phyloP scores from a whole-genome alignment of 2,888 invertebrate genomes.

The Chrysolina haemoptera region DNA sequence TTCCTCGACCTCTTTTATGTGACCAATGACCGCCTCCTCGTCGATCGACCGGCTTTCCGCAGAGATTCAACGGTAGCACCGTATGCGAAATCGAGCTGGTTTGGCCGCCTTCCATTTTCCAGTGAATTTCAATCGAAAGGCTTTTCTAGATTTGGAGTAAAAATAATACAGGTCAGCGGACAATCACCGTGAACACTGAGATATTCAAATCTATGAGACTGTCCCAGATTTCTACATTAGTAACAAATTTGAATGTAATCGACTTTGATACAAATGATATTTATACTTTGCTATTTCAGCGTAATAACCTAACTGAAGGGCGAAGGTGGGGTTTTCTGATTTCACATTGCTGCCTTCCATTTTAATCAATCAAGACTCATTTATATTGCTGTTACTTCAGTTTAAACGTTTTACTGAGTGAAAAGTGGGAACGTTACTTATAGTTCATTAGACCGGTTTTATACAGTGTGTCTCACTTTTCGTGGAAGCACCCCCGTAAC shows the following conservation, averaged over 20 bases:
- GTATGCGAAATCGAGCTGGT: not conserved
- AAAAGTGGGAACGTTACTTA: too few species aligned
- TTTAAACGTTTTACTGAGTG: too few species aligned
- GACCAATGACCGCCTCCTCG: not conserved
- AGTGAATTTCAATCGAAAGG: not conserved
- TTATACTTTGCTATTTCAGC: not conserved
- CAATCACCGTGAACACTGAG: not conserved
- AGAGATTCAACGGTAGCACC: too few species aligned
- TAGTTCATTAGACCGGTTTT: too few species aligned
- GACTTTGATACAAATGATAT: not conserved
- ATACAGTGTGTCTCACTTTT: too few species aligned
- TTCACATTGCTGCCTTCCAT: too few species aligned
- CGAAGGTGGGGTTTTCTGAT: too few species aligned
- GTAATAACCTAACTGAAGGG: not conserved
- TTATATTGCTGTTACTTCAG: too few species aligned
- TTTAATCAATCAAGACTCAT: too few species aligned
- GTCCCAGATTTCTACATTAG: not conserved
- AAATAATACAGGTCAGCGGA: not conserved
- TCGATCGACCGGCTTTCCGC: not conserved
- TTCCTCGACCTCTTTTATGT: slow-evolving; percentile 1
- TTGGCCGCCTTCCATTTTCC: not conserved
- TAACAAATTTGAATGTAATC: not conserved
- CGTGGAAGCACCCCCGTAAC: too few species aligned
- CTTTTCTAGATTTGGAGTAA: not conserved
- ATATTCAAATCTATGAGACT: not conserved